Conservation (phyloP, 2,888 invertebrate genomes). For the Atethmia centrago region DNA sequence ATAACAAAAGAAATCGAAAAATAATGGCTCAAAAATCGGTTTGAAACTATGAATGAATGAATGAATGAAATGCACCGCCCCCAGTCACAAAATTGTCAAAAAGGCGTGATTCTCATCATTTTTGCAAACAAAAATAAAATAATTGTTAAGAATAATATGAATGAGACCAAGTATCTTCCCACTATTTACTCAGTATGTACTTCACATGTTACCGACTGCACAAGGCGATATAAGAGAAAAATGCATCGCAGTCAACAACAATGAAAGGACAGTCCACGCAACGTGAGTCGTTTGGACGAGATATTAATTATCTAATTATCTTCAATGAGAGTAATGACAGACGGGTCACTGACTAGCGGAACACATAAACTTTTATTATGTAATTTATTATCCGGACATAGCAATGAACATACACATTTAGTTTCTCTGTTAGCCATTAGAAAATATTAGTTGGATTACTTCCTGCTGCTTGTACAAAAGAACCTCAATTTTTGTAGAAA, state of each 20-base stretch:
- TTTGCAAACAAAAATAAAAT: background rate
- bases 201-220: background rate
- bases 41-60: too few species aligned
- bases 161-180: background rate
- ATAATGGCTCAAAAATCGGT: background rate
- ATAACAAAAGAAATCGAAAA: background rate
- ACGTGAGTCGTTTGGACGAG: conserved; percentile 58
- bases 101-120: conserved; percentile 13
- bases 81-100: background rate
- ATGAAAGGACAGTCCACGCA: conserved; percentile 16
- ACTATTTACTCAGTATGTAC: background rate
- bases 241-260: background rate
- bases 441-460: conserved; percentile 42
- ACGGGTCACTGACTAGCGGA: conserved; percentile 40
- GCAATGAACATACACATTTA: conserved; percentile 30
- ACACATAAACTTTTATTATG: conserved; percentile 27
- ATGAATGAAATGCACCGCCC: too few species aligned
- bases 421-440: conserved; percentile 37
- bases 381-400: conserved; percentile 48
- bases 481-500: background rate
- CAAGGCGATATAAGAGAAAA: background rate
- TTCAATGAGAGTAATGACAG: conserved; percentile 53
- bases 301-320: conserved; percentile 64
- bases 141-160: background rate
- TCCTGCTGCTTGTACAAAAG: conserved; percentile 20